Percentiles rank a stretch among this genome's conserved stretches.
phyloP scores from a whole-genome alignment of 1,140 invertebrate genomes.

The Choristoneura fumiferana region DNA sequence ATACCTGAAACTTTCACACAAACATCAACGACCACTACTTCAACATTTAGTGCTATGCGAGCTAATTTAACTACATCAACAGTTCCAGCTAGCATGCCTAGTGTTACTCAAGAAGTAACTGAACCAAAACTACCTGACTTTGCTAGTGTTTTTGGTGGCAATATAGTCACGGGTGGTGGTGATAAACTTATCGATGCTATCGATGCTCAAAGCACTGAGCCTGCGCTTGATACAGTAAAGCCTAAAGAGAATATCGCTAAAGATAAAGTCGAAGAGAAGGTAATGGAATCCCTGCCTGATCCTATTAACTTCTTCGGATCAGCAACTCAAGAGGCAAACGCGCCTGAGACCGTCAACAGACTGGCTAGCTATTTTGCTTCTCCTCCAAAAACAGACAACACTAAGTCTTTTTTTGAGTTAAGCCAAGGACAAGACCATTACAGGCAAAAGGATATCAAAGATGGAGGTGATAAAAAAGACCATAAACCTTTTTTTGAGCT shows the following conservation, averaged over 20 bases:
- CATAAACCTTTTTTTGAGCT: conserved; percentile 20
- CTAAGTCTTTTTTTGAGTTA: conserved; percentile 75
- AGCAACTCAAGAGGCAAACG: conserved; percentile 21
- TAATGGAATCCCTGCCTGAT: conserved; percentile 33
- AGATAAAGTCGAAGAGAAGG: not conserved
- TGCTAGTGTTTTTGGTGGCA: not conserved
- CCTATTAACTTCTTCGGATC: conserved; percentile 51
- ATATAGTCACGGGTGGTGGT: not conserved
- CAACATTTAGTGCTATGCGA: conserved; percentile 20
- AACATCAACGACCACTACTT: conserved; percentile 27
- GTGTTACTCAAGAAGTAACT: not conserved
- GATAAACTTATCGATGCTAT: not conserved
- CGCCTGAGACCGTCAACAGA: conserved; percentile 44
- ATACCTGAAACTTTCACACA: conserved; percentile 48
- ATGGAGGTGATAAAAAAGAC: conserved; percentile 4
- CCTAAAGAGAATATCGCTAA: not conserved
- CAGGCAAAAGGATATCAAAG: conserved; percentile 33
- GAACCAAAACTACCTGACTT: not conserved
- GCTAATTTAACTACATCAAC: not conserved
- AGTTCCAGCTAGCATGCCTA: not conserved
- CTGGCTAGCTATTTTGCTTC: conserved; percentile 63
- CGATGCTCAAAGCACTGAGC: conserved; percentile 17
- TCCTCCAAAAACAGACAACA: conserved; percentile 49
- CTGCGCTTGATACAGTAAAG: not conserved
- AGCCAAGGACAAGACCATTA: conserved; percentile 71